Conservation (phyloP, 2,113 vertebrate species). For the Paracanthobrama guichenoti region DNA sequence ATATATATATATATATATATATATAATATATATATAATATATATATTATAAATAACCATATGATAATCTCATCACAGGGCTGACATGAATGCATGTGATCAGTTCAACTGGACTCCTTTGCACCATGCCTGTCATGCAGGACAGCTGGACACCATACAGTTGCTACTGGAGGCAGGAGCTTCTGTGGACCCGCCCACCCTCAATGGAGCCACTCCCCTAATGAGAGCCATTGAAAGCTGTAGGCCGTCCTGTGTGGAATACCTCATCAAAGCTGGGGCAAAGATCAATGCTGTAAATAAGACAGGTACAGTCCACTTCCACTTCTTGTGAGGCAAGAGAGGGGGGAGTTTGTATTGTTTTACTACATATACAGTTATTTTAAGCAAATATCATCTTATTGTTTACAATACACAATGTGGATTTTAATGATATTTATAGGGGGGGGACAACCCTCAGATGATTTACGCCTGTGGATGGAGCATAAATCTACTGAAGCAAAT, state of each 20-base stretch:
- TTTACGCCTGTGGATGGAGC: background rate
- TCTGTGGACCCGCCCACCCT: slow-evolving; percentile 75
- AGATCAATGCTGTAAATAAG: slow-evolving; percentile 77
- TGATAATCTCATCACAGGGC: slow-evolving; percentile 30
- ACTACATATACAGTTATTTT: too few relatives aligned
- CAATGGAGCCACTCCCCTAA: slow-evolving; percentile 84
- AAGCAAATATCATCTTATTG: too few relatives aligned
- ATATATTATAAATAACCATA: too few relatives aligned
- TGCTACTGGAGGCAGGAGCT: slow-evolving; percentile 83
- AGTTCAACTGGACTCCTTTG: slow-evolving; percentile 93
- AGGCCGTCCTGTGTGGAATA: slow-evolving; percentile 83
- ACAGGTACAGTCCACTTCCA: slow-evolving; percentile 74
- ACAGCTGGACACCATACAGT: slow-evolving; percentile 79
- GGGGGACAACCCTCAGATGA: too few relatives aligned
- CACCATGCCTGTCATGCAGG: slow-evolving; percentile 90
- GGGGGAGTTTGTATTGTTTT: too few relatives aligned
- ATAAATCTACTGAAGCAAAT: background rate
- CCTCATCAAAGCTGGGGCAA: slow-evolving; percentile 83
- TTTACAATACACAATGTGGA: too few relatives aligned
- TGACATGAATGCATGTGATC: slow-evolving; percentile 72
- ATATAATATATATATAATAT: background rate
- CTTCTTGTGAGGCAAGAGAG: too few relatives aligned
- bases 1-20: too few relatives aligned
- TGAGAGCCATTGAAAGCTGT: slow-evolving; percentile 87
- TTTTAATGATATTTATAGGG: too few relatives aligned